Evolutionary conservation across 2,113 vertebrate species (phyloP), one percentile per base, ranked within the genome.

Genomic region (Caranx melampygus): DNA sequence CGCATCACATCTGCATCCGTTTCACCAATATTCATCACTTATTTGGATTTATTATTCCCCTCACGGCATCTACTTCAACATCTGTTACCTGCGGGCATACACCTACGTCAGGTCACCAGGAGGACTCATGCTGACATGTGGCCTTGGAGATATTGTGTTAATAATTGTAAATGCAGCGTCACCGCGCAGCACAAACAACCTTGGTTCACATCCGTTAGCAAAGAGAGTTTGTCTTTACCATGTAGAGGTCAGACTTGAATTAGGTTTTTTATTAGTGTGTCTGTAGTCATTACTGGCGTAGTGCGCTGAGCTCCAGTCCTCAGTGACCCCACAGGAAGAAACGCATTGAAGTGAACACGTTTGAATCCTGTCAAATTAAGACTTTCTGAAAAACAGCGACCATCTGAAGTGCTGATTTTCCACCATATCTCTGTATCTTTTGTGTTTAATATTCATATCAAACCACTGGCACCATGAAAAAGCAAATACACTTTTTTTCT

Each of bases 21-120:
- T 45, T 82, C 54, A 52, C 49, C 6, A 18, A 65, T 73, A 64
- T 54, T 79, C 63, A 66, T 71, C 54, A 65, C 54, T 72, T 59
- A 83, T 79, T 74, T 71, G 16, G 16, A 75, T 86, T 82, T 86
- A 72, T 75, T 75, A 72, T 75, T 87, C 58, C 21, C 40, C 49
- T 68, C 37, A 3, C 84, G 85, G 75, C 75, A 59, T 70, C 54
- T 60, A 33, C 63, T 83, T n/a, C 60, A 81, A 72, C 82, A 85
- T 87, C 87, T 90, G 88, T 76, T 82, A 62, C 51, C 26, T 42
- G 11, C 10, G 58, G 60, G 63, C 63, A 6, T 16, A 51, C 11
- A 1, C 45, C n/a, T 66, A 64, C 18, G 5, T 78, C 51, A 37
- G 49, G 5, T 65, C 55, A 75, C 16, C 47, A 51, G 47, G 47